A percentile compares a stretch with the other conserved stretches of the same genome.
phyloP scores from a whole-genome alignment of 2,888 invertebrate species.

The Schizotus pectinicornis region DNA sequence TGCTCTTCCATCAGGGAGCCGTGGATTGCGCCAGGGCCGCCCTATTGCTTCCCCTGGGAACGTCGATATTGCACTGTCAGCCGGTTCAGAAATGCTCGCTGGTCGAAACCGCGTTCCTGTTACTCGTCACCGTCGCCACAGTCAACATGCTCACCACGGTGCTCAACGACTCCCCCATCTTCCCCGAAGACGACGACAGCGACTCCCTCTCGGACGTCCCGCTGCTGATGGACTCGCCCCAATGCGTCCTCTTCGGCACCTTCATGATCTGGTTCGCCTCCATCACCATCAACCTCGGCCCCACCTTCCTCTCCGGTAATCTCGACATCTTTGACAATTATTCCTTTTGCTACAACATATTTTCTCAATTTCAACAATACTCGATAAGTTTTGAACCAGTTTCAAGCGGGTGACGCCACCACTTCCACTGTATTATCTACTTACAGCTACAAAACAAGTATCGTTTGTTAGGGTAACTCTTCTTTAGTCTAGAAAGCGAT shows the following conservation, averaged over 20 bases:
- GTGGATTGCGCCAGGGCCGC: slow-evolving; percentile 85
- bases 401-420: too few relatives aligned
- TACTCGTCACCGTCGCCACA: slow-evolving; percentile 87
- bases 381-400: too few relatives aligned
- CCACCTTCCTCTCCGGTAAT: slow-evolving; percentile 80
- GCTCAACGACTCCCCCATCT: slow-evolving; percentile 83
- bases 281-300: slow-evolving; percentile 88
- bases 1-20: slow-evolving; percentile 83
- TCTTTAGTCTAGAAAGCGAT: not conserved
- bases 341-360: too few relatives aligned
- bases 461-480: not conserved
- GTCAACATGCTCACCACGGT: slow-evolving; percentile 90
- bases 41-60: slow-evolving; percentile 78
- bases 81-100: slow-evolving; percentile 86
- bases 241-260: slow-evolving; percentile 89
- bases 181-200: slow-evolving; percentile 79
- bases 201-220: slow-evolving; percentile 62
- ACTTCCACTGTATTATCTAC: not conserved
- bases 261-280: slow-evolving; percentile 95
- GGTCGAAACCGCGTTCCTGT: slow-evolving; percentile 86
- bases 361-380: too few relatives aligned
- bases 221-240: slow-evolving; percentile 84
- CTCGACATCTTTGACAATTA: too few relatives aligned
- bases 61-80: slow-evolving; percentile 81
- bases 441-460: not conserved